Evolutionary conservation across 2,888 invertebrate genomes (phyloP), one percentile per base, ranked within the genome.

Genomic region (Andrena hattorfiana): DNA sequence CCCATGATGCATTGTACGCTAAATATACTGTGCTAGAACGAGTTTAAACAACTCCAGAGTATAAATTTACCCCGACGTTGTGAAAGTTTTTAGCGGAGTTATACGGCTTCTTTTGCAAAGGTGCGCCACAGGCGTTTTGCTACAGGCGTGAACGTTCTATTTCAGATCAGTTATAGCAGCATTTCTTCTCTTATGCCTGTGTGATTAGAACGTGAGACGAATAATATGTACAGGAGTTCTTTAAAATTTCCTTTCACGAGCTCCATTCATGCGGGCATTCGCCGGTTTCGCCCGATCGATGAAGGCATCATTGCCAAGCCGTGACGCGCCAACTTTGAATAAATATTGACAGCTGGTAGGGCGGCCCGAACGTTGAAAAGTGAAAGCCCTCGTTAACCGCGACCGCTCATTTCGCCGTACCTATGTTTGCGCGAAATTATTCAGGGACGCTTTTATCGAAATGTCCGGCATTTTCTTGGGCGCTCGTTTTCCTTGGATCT

Each of bases 1-100:
- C 79, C 73, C 42, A 42, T 42, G 67, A 89, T 89, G 87, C 85
- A 87, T 86, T 88, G 73, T 84, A 81, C 74, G 74, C 42, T 74
- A 83, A 84, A 86, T 87, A 84, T 85, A 86, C 84, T 75, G 28
- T 10, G 13, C 3, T 10, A 10, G 66, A 42, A 51, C 7, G 3
- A 6, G 48, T 20, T 59, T 1, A 13, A n/a, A 66, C 16, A n/a
- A 66, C 5, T 59, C 60, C 16, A 5, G 56, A 10, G 32, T 23
- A 26, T 4, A 30, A 51, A 60, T 16, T 48, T 30, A 13, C 3
- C 3, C 72, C 10, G 30, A 10, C 28, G 20, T 6, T 28, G 26
- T 13, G 8, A 8, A 16, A 8, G 49, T 32, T 26, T 7, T n/a
- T 16, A 48, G 48, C n/a, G 26, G 28, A 28, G 28, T 28, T 13